These are phyloP conservation scores for Nomada flava DNA, from an alignment of 2,888 invertebrate species.

Conservation along the genomic window DNA sequence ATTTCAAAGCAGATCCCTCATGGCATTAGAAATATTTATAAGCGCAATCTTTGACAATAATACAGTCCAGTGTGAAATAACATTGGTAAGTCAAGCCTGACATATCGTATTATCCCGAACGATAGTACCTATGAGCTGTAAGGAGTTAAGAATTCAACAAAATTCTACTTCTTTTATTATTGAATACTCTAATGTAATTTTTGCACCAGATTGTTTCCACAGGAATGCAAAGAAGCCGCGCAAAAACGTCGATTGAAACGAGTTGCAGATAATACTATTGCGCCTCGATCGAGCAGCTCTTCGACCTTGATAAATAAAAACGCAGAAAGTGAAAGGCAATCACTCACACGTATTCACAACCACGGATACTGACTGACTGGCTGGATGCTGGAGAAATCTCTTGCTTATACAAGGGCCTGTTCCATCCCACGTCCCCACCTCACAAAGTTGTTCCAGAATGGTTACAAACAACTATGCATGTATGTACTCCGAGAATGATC, in stretches of 20 bases:
- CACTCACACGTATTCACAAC: constrained; percentile 49
- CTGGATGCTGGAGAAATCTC: constrained; percentile 73
- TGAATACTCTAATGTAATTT: too few species aligned
- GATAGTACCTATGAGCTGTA: too few species aligned
- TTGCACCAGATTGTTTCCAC: too few species aligned
- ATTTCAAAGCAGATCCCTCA: too few species aligned
- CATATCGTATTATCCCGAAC: too few species aligned
- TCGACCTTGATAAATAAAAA: constrained; percentile 23
- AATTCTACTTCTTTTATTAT: too few species aligned
- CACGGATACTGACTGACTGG: constrained; percentile 66
- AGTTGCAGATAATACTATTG: neutral
- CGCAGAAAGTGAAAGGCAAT: constrained; percentile 71
- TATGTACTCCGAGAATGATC: constrained; percentile 39
- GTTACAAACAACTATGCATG: constrained; percentile 47
- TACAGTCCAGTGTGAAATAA: too few species aligned
- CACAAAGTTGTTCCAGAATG: constrained; percentile 35
- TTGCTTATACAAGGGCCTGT: constrained; percentile 75
- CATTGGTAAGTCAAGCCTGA: too few species aligned
- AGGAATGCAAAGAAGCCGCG: too few species aligned
- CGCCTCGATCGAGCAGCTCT: neutral
- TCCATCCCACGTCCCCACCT: constrained; percentile 53
- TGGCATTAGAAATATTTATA: too few species aligned
- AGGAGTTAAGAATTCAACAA: too few species aligned
- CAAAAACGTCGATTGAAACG: neutral
- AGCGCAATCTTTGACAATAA: too few species aligned